Base-by-base conservation (phyloP, 2,113 vertebrate genomes). In the Arothron firmamentum region DNA sequence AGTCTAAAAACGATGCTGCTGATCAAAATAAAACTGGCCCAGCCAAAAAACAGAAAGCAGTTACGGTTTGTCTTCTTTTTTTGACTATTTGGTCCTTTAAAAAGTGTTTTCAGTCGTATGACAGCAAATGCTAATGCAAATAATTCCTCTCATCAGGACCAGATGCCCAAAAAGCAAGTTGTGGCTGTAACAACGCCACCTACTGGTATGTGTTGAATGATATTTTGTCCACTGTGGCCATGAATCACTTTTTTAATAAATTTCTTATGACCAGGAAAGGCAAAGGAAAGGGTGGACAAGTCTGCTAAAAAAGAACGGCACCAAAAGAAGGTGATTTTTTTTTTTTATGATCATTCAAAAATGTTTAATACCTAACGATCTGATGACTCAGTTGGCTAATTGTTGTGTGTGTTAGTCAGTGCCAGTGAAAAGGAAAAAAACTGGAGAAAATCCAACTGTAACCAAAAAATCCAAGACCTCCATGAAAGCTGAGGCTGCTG, bases 281-380 rank as follows among this genome's bases (percentile, higher is more conserved):
- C 53, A 47, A 78, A 57, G 56, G 75, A 64, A 67, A 84, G 68
- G 50, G 70, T 42, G 1, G 56, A 67, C 2, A 82, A 70, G 67
- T 8, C 64, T 17, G 41, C 52, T 4, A 73, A 71, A 34, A 73
- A 74, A 61, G 7, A 54, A 54, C 41, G 12, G 55, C 34, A 5
- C 17, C 17, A 45, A 77, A 79, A 53, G 17, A 75, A 83, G 66
- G 86, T 86, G 25, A 50, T 31, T 34, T 46, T n/a, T 59, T n/a
- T 19, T 14, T 63, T 41, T 15, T 0, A 8, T 28, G 25, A 14
- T 51, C 19, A 21, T 25, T 25, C 16, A 5, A 14, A 6, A 52
- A 5, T 28, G 0, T 63, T 51, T 12, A 47, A 19, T 0, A 58
- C 15, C 2, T 6, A 5, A 11, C 2, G 10, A 41, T 3, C 0